Percentiles rank a stretch among this genome's conserved stretches.
phyloP scores from a whole-genome alignment of 2,113 vertebrate genomes.

The Cottus gobio region DNA sequence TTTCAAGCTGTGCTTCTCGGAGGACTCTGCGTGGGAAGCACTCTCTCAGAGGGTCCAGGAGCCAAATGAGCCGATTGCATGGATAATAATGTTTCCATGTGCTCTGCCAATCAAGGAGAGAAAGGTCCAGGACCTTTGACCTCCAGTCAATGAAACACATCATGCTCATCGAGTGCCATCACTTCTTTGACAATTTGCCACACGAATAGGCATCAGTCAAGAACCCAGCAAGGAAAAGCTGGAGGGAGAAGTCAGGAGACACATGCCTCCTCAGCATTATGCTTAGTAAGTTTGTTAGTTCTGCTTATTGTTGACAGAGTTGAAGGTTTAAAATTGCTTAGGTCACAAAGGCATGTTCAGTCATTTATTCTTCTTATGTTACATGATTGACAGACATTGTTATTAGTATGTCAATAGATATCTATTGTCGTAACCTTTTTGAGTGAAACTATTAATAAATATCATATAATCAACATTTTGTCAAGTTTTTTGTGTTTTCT shows the following conservation, averaged over 20 bases:
- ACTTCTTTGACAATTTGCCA: too few relatives aligned
- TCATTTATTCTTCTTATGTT: neutral
- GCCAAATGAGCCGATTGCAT: conserved; percentile 2
- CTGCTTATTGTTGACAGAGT: neutral
- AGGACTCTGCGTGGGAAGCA: neutral
- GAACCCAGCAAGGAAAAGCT: too few relatives aligned
- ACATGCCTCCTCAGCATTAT: too few relatives aligned
- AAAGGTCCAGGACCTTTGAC: too few relatives aligned
- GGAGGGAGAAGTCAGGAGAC: too few relatives aligned
- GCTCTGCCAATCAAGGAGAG: too few relatives aligned
- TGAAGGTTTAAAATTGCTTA: neutral
- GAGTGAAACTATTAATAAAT: neutral
- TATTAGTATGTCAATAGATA: neutral
- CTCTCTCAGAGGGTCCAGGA: conserved; percentile 13
- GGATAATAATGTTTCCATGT: neutral
- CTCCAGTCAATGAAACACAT: too few relatives aligned
- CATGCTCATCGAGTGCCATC: too few relatives aligned
- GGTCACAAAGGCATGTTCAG: neutral
- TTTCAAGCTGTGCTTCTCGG: neutral
- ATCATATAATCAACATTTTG: neutral
- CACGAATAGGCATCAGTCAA: too few relatives aligned
- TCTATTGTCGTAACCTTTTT: neutral
- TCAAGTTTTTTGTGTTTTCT: too few relatives aligned
- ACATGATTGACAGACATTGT: neutral
- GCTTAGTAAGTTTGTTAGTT: neutral